Evolutionary conservation across 2,888 invertebrate species (phyloP).

Genomic region (Sisyra nigra): DNA sequence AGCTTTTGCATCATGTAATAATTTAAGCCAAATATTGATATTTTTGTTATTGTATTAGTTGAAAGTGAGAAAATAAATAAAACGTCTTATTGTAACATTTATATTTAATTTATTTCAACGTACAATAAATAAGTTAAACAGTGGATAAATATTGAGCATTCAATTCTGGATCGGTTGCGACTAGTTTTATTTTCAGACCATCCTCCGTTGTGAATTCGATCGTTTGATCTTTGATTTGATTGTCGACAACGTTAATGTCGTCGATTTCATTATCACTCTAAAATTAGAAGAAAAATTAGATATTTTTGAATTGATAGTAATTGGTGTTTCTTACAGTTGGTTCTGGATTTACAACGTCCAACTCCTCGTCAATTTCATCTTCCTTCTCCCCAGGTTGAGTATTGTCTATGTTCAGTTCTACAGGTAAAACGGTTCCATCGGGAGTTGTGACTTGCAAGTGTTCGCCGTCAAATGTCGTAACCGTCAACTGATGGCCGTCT

Average conservation of each 20-base stretch:
- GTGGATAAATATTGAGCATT: conserved; percentile 28
- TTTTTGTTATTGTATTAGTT: conserved; percentile 9
- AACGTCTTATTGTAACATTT: too few relatives aligned
- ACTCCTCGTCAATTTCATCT: not conserved
- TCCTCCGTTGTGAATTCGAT: conserved; percentile 38
- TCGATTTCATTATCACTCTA: conserved; percentile 14
- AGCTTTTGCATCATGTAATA: conserved; percentile 1
- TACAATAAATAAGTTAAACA: conserved; percentile 16
- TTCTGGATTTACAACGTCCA: not conserved
- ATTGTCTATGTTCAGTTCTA: conserved; percentile 21
- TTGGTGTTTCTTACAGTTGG: not conserved
- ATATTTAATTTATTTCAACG: not conserved
- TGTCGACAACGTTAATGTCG: conserved; percentile 19
- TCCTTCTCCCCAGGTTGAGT: conserved; percentile 12
- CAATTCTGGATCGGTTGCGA: conserved; percentile 34
- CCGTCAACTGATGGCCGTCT: conserved; percentile 48
- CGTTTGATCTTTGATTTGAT: conserved; percentile 21
- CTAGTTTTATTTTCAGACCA: conserved; percentile 40
- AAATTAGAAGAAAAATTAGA: not conserved
- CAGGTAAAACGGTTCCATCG: conserved; percentile 27
- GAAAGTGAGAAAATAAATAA: conserved; percentile 1
- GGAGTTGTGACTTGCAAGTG: conserved; percentile 28
- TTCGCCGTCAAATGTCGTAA: conserved; percentile 37
- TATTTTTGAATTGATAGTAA: not conserved
- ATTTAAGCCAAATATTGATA: conserved; percentile 2